Evolutionary conservation across 2,797 vertebrate genomes (phyloP).

Genomic region (Serranus cabrilla): DNA sequence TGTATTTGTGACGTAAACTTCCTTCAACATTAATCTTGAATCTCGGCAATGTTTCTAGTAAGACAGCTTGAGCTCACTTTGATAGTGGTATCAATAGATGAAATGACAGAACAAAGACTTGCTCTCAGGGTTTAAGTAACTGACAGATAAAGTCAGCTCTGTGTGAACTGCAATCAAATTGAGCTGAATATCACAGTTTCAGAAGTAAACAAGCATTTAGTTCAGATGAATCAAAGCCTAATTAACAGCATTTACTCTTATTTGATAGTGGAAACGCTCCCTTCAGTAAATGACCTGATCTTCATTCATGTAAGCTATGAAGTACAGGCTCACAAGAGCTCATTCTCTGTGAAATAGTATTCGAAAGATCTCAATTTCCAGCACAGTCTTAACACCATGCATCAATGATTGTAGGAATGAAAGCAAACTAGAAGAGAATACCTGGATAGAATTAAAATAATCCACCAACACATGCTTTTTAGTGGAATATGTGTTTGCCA

Average conservation of each 20-base stretch:
- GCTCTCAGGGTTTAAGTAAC: conserved; percentile 28
- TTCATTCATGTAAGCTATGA: not conserved
- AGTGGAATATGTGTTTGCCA: no score
- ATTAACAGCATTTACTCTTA: conserved; percentile 17
- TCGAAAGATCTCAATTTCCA: conserved; percentile 1
- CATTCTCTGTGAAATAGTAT: conserved; percentile 1
- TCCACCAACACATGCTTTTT: no score
- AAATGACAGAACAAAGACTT: conserved; percentile 31
- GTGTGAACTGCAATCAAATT: conserved; percentile 35
- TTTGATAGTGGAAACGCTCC: conserved; percentile 13
- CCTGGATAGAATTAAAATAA: no score
- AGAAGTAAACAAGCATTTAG: conserved; percentile 18
- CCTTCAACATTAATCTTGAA: conserved; percentile 7
- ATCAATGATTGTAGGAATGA: not conserved
- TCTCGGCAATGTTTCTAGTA: not conserved
- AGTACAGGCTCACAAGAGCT: not conserved
- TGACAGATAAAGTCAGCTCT: conserved; percentile 30
- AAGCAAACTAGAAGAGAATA: not conserved
- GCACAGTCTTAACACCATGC: not conserved
- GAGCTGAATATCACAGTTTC: conserved; percentile 32
- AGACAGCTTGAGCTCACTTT: conserved; percentile 12
- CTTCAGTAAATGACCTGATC: conserved; percentile 25
- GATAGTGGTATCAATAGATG: conserved; percentile 26
- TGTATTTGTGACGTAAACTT: conserved; percentile 8
- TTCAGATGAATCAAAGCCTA: conserved; percentile 33